These are phyloP conservation scores for Atta texana DNA, from an alignment of 1,140 invertebrate species.

Conservation along the genomic window DNA sequence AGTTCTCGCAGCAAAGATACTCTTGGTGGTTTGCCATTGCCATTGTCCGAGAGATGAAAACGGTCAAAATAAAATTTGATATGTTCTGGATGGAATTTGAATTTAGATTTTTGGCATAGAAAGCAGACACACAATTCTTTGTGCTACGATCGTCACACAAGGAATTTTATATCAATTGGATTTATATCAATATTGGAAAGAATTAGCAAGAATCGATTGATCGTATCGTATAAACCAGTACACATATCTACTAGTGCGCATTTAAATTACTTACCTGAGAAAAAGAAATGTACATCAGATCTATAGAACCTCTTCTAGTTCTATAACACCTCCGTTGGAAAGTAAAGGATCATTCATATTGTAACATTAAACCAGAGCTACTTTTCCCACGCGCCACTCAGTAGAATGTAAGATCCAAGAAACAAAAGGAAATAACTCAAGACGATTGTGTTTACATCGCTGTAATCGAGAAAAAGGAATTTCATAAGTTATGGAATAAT, in stretches of 20 bases:
- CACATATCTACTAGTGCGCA: neutral
- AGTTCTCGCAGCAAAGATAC: too few species aligned
- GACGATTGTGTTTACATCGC: neutral
- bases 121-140: too few species aligned
- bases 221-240: too few species aligned
- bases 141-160: too few species aligned
- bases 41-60: too few species aligned
- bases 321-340: neutral
- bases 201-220: neutral
- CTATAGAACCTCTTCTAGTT: neutral
- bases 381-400: slow-evolving; percentile 9
- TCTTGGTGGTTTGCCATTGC: too few species aligned
- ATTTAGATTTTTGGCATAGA: too few species aligned
- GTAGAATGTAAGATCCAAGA: slow-evolving; percentile 1
- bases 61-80: too few species aligned
- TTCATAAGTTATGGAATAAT: neutral
- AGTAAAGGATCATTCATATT: slow-evolving; percentile 25
- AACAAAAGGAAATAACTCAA: neutral
- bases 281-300: neutral
- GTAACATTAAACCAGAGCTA: slow-evolving; percentile 11
- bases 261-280: slow-evolving; percentile 25
- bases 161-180: too few species aligned
- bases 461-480: neutral
- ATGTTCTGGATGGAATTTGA: too few species aligned
- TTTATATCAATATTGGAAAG: neutral